Base-by-base conservation (phyloP, 2,113 vertebrate genomes). In the Rhea americana region DNA sequence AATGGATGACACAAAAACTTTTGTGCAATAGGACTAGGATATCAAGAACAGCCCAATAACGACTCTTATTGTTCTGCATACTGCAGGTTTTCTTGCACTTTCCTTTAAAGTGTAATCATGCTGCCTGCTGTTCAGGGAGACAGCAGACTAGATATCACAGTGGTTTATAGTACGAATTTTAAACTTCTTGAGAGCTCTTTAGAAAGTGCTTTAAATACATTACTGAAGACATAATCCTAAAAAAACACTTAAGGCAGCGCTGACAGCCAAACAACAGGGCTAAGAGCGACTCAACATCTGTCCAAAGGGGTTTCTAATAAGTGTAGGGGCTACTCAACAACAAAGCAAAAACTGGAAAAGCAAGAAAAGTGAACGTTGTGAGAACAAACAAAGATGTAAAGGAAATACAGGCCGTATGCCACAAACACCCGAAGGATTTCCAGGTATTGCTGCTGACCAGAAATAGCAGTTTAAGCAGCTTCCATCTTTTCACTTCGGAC, bases 331-430 rank as follows among this genome's bases (percentile, higher is more conserved):
- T 37, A 17, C 19, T 35, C 25, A 48, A 48, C 7, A 48, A 32
- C 7, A 41, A 59, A 18, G 8, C 0, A 2, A 19, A 51, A 11
- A 39, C 47, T 28, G 8, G 5, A 65, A 78, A 15, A 13, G 6
- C 6, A 35, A 43, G 3, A 39, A 2, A 39, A 37, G 45, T 2
- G 17, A 7, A 16, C 4, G 35, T 0, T 13, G 6, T 11, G 37
- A 48, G 30, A 28, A 11, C 6, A 61, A 47, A 47, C 18, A 47
- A 47, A 53, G 25, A 19, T 4, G 11, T 2, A 22, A 43, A 28
- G 20, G 9, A 68, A 47, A 47, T 15, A n/a, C 10, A 61, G 21
- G 13, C 0, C 22, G 26, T 5, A 7, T 0, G 12, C 8, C 6
- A 39, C 43, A 25, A 14, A 18, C 41, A 45, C 6, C 14, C 16